phyloP scores from a whole-genome alignment of 2,797 vertebrate species.

The Neosilurus hyrtlii region DNA sequence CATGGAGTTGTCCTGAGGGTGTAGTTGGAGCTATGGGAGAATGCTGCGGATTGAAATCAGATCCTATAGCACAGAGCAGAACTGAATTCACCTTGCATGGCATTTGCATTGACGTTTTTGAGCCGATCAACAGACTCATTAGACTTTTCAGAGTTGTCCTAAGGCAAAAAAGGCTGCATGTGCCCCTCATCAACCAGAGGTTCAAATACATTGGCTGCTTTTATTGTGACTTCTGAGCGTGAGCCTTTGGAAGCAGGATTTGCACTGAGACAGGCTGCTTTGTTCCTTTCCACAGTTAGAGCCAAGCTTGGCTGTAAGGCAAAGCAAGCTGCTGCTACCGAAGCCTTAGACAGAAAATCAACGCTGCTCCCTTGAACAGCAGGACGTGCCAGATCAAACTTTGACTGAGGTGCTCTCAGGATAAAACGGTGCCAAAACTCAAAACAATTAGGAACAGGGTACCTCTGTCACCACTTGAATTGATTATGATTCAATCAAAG shows the following conservation, averaged over 20 bases:
- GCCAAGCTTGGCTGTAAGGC: slow-evolving; percentile 71
- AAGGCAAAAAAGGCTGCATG: slow-evolving; percentile 53
- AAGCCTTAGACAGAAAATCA: slow-evolving; percentile 61
- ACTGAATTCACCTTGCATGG: slow-evolving; percentile 24
- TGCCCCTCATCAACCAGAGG: slow-evolving; percentile 62
- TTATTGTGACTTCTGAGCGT: slow-evolving; percentile 71
- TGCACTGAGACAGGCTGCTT: slow-evolving; percentile 72
- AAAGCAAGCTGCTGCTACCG: slow-evolving; percentile 74
- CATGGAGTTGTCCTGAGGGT: slow-evolving; percentile 68
- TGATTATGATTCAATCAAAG: background rate
- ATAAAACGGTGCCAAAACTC: slow-evolving; percentile 25
- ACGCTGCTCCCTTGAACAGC: slow-evolving; percentile 69
- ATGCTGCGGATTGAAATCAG: slow-evolving; percentile 62
- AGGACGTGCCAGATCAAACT: slow-evolving; percentile 58
- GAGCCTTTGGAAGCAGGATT: slow-evolving; percentile 76
- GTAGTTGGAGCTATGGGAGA: slow-evolving; percentile 52
- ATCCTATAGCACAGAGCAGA: slow-evolving; percentile 63
- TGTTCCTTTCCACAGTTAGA: slow-evolving; percentile 62
- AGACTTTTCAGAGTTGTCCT: slow-evolving; percentile 73
- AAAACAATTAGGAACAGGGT: slow-evolving; percentile 12
- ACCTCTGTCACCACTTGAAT: slow-evolving; percentile 3
- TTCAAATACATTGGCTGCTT: slow-evolving; percentile 73
- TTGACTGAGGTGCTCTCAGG: slow-evolving; percentile 39
- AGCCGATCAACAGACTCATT: slow-evolving; percentile 67
- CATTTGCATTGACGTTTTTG: slow-evolving; percentile 62